phyloP scores from a whole-genome alignment of 2,888 invertebrate genomes.

The Scelioninae gen. 2 region DNA sequence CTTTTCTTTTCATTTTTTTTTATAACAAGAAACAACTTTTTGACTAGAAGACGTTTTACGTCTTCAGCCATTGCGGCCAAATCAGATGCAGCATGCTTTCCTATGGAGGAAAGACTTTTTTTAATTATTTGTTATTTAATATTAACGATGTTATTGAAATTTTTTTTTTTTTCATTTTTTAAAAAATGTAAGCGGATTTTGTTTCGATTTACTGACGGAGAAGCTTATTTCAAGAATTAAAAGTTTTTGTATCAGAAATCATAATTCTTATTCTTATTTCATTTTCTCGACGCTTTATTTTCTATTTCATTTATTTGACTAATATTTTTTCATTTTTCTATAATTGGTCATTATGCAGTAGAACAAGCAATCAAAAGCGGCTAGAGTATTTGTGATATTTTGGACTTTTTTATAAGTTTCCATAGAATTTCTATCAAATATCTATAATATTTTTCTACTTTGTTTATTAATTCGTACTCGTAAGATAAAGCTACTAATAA shows the following conservation, averaged over 20 bases:
- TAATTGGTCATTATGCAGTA: background rate
- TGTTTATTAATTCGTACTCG: conserved; percentile 10
- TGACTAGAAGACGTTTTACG: too few species aligned
- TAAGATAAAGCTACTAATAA: background rate
- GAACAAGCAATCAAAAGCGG: background rate
- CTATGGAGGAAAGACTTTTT: conserved; percentile 65
- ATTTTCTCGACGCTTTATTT: conserved; percentile 31
- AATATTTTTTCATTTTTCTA: too few species aligned
- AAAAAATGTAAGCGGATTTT: conserved; percentile 72
- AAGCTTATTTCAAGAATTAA: conserved; percentile 73
- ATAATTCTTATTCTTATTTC: conserved; percentile 40
- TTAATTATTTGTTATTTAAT: conserved; percentile 75
- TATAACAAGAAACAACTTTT: too few species aligned
- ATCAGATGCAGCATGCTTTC: conserved; percentile 63
- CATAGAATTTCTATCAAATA: too few species aligned
- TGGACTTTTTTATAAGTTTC: background rate
- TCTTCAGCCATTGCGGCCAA: conserved; percentile 61
- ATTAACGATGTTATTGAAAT: conserved; percentile 73
- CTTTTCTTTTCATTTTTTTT: conserved; percentile 5
- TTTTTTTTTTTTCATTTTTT: conserved; percentile 70
- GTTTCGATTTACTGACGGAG: conserved; percentile 73
- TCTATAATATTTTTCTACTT: conserved; percentile 23
- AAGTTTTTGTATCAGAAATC: conserved; percentile 70
- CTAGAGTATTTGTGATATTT: background rate
- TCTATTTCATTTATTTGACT: too few species aligned